These are phyloP conservation scores for Drosophila emarginata DNA, from an alignment of 2,888 invertebrate genomes.

Conservation along the genomic window DNA sequence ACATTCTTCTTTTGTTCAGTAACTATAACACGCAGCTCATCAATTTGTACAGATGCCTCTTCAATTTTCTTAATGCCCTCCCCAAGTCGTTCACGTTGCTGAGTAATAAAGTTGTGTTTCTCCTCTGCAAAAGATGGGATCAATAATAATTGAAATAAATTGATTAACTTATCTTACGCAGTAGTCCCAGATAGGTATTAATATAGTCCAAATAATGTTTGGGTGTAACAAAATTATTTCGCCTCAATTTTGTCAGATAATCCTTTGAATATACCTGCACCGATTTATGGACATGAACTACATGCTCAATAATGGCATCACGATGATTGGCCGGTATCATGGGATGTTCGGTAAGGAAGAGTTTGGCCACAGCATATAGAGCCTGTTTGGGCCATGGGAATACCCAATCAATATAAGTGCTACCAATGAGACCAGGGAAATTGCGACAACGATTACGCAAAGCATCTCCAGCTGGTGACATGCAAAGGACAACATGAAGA, in stretches of 20 bases:
- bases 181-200: slow-evolving; percentile 88
- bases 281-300: slow-evolving; percentile 92
- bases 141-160: not conserved
- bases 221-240: slow-evolving; percentile 94
- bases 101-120: slow-evolving; percentile 77
- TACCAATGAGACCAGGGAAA: slow-evolving; percentile 96
- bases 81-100: slow-evolving; percentile 78
- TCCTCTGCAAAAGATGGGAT: slow-evolving; percentile 63
- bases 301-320: slow-evolving; percentile 89
- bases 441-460: slow-evolving; percentile 92
- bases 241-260: slow-evolving; percentile 88
- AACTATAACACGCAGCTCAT: slow-evolving; percentile 90
- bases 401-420: slow-evolving; percentile 96
- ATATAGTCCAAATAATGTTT: slow-evolving; percentile 96
- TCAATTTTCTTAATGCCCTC: slow-evolving; percentile 85
- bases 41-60: slow-evolving; percentile 92
- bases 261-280: slow-evolving; percentile 88
- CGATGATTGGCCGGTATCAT: slow-evolving; percentile 84
- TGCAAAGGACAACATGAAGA: slow-evolving; percentile 93
- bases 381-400: slow-evolving; percentile 97
- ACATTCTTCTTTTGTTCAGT: slow-evolving; percentile 93
- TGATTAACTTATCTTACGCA: slow-evolving; percentile 83
- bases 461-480: slow-evolving; percentile 94
- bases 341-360: slow-evolving; percentile 89
- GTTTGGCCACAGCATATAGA: slow-evolving; percentile 92